Conservation (phyloP, 2,113 vertebrate species). For the Sigmodon hispidus region DNA sequence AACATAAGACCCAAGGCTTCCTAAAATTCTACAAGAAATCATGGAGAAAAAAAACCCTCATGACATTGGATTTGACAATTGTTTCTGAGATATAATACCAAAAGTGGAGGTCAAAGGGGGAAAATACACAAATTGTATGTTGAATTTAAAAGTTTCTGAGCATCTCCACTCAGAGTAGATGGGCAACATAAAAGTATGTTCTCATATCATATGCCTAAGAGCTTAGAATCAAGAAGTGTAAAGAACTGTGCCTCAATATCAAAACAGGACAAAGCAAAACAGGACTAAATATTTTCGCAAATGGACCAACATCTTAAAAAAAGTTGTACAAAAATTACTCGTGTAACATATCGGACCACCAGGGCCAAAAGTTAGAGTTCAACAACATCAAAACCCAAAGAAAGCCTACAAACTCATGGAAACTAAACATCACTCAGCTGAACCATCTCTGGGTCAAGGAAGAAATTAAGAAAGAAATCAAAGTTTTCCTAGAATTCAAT, state of each 20-base stretch:
- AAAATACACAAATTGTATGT: neutral
- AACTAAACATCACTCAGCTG: too few species aligned
- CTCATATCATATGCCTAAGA: neutral
- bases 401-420: too few species aligned
- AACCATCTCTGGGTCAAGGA: too few species aligned
- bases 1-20: neutral
- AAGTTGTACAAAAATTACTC: too few species aligned
- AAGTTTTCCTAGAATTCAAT: too few species aligned
- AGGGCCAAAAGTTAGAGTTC: too few species aligned
- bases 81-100: neutral
- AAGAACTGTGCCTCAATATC: neutral
- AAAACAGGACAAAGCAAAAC: neutral
- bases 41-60: neutral
- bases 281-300: neutral
- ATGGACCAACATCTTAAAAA: neutral
- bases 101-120: neutral
- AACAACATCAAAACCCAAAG: too few species aligned
- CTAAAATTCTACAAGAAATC: neutral
- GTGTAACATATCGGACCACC: too few species aligned
- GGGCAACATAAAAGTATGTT: neutral
- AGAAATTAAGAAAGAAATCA: too few species aligned
- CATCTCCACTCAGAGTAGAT: neutral
- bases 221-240: neutral
- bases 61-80: neutral
- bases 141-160: neutral